Base-by-base conservation (phyloP, 2,113 vertebrate species). In the Microcebus griseorufus region DNA sequence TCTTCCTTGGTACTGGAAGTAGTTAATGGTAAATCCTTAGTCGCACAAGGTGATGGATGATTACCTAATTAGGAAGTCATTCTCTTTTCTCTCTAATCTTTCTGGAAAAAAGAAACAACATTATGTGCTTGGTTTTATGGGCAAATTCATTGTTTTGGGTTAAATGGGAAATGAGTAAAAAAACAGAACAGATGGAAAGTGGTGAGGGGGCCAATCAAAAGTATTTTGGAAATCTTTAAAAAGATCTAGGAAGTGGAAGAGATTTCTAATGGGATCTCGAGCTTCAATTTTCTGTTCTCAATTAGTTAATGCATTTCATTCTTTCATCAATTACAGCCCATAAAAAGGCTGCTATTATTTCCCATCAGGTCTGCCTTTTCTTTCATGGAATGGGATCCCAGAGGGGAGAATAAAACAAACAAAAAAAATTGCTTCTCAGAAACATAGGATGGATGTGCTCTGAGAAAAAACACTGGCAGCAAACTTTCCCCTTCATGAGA, bases 301-400 rank as follows among this genome's bases (percentile, higher is more conserved):
- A 97, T 96, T 97, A 98, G 92, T 94, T 97, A 96, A 95, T 97
- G 93, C 39, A 95, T 91, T 97, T 97, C 94, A 81, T 97, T 93
- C 85, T 98, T 98, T 95, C 97, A 92, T 98, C 97, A 98, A 93
- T 96, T 98, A 85, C 39, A 97, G 10, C 25, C 64, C 64, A 45
- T 92, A 97, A 96, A 88, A 96, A 94, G 73, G 58, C 85, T 58
- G 80, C 90, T 95, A 85, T 96, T 93, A 87, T 29, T 96, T 96
- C 92, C 73, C 80, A 96, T 91, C 9, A 97, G 55, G 14, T n/a
- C 88, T 95, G 67, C 87, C 86, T 67, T 95, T 97, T 55, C 86
- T 93, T 89, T 98, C 53, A 65, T 84, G 92, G 90, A 97, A 97
- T 92, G 82, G n/a, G 55, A 90, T 85, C 95, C 70, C 97, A 98